Conservation (phyloP, 1,140 invertebrate species). For the Drosophila ficusphila region DNA sequence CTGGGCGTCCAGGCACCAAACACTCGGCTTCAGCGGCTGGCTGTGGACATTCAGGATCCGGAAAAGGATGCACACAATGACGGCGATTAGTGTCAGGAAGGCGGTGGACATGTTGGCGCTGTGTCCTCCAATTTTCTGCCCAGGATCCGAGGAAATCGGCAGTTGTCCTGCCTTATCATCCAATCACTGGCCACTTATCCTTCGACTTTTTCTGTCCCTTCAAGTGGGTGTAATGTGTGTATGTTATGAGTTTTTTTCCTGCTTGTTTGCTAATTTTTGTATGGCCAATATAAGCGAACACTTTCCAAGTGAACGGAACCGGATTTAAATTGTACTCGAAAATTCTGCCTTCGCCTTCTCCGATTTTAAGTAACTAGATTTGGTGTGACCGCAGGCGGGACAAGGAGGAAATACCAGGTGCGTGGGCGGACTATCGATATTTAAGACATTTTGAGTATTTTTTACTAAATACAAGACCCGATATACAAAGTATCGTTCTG, state of each 20-base stretch:
- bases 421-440: conserved; percentile 1
- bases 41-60: conserved; percentile 93
- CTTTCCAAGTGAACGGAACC: conserved; percentile 27
- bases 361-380: conserved; percentile 6
- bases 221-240: not conserved
- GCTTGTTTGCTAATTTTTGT: not conserved
- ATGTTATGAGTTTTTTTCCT: not conserved
- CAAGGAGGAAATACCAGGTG: not conserved
- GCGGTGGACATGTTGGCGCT: conserved; percentile 88
- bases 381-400: not conserved
- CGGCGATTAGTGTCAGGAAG: conserved; percentile 89
- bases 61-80: conserved; percentile 91
- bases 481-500: too few species aligned
- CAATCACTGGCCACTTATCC: conserved; percentile 23
- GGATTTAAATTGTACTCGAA: conserved; percentile 34
- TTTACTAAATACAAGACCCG: too few species aligned
- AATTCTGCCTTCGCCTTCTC: conserved; percentile 2
- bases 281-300: conserved; percentile 6
- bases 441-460: not conserved
- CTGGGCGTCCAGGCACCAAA: conserved; percentile 89
- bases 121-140: conserved; percentile 4
- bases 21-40: conserved; percentile 89
- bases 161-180: conserved; percentile 27
- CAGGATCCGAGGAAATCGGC: conserved; percentile 16
- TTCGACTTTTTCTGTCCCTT: not conserved